Percentiles rank a stretch among this genome's conserved stretches.
Conservation (phyloP, 2,888 invertebrate genomes). For the Drosophila mulleri region DNA sequence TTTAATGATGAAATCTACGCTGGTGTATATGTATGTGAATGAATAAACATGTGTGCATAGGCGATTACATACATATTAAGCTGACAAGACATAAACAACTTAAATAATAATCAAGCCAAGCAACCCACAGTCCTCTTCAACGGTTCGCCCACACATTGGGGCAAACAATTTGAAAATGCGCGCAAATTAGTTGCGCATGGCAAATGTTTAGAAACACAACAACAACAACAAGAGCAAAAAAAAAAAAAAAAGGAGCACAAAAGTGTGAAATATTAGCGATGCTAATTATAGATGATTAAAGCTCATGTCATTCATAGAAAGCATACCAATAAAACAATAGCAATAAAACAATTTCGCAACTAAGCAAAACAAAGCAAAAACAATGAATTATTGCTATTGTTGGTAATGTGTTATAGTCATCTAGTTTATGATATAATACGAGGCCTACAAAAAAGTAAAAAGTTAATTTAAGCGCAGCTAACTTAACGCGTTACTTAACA, state of each 20-base stretch:
- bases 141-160: slow-evolving; percentile 10
- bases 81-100: slow-evolving; percentile 3
- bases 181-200: slow-evolving; percentile 55
- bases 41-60: neutral
- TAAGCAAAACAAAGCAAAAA: slow-evolving; percentile 9
- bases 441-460: slow-evolving; percentile 1
- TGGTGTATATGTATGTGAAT: neutral
- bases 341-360: slow-evolving; percentile 46
- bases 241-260: slow-evolving; percentile 17
- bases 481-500: neutral
- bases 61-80: slow-evolving; percentile 6
- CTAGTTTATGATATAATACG: slow-evolving; percentile 37
- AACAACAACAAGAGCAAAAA: neutral
- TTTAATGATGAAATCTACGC: slow-evolving; percentile 22
- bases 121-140: neutral
- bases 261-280: slow-evolving; percentile 56
- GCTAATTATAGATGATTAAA: slow-evolving; percentile 50
- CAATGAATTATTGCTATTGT: slow-evolving; percentile 2
- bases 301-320: slow-evolving; percentile 27
- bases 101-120: neutral
- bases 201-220: slow-evolving; percentile 15
- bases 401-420: neutral
- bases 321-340: neutral
- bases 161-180: slow-evolving; percentile 35
- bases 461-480: too few relatives aligned